phyloP scores from a whole-genome alignment of 2,797 vertebrate genomes.

The Acridotheres tristis region DNA sequence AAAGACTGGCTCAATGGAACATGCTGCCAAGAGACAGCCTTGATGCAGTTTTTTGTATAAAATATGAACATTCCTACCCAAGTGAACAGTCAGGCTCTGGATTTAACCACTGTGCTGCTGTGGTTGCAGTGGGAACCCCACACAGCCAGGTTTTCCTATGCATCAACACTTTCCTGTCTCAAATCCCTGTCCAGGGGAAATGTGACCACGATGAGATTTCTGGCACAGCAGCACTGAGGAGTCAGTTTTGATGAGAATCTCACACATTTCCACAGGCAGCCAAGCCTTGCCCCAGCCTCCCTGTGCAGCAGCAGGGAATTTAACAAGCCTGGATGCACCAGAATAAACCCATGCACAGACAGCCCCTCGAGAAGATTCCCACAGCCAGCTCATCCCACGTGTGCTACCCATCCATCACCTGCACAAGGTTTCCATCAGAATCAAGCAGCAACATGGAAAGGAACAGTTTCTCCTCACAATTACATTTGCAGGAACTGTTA shows the following conservation, averaged over 20 bases:
- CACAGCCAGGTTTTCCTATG: background rate
- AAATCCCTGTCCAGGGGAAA: background rate
- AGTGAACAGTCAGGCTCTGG: constrained; percentile 1
- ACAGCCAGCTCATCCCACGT: accelerated
- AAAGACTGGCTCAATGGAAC: constrained; percentile 30
- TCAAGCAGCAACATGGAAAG: background rate
- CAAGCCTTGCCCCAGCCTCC: background rate
- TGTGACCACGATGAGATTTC: background rate
- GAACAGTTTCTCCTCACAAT: background rate
- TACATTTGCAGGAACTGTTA: background rate
- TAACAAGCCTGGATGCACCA: background rate
- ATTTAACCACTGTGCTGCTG: constrained; percentile 49
- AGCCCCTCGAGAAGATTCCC: background rate
- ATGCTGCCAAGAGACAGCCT: constrained; percentile 43
- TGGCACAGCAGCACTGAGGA: background rate
- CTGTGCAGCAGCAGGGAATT: background rate
- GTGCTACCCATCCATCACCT: background rate
- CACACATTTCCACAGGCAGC: background rate
- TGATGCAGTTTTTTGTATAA: constrained; percentile 27
- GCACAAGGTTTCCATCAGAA: background rate
- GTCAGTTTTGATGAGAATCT: background rate
- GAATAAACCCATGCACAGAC: background rate
- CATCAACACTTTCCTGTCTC: background rate
- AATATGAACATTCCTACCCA: constrained; percentile 26
- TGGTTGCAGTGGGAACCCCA: background rate